Evolutionary conservation across 2,113 vertebrate species (phyloP), one percentile per base, ranked within the genome.

Genomic region (Sinocyclocheilus anshuiensis): DNA sequence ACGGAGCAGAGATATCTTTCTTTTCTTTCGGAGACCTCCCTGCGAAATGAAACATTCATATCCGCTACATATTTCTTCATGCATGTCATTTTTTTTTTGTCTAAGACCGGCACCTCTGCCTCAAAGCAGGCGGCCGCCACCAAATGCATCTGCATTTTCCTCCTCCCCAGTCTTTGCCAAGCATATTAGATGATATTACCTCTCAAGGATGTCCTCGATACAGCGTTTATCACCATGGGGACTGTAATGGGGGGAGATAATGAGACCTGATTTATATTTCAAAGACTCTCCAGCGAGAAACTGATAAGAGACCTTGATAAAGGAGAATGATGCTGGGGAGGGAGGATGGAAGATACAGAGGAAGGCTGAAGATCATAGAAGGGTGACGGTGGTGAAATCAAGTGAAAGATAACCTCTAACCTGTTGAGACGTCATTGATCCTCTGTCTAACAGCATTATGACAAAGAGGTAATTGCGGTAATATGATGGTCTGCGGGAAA

Each of bases 141-240:
- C 71, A 65, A 16, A 53, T 78, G 63, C 83, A 79, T 53, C 39
- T 84, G 77, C 6, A 16, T 61, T n/a, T 29, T 88, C 78, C n/a
- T 75, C 85, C 86, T 88, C 81, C 83, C 87, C 77, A 83, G 84
- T 85, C 48, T 85, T 84, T 78, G 53, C 83, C 50, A 55, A 89
- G 81, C 85, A 89, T 90, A 91, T 89, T 88, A 91, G 92, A 94
- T 91, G 87, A 91, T 90, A 93, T 93, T 92, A 92, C 92, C 89
- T 94, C 90, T 93, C 92, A 93, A 94, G 92, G 91, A 93, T 94
- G 93, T 93, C 93, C 94, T 94, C 93, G 89, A 93, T 94, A 93
- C 86, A 72, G 89, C 86, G 88, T 91, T 90, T 89, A 91, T 94
- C 92, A 92, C 93, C 92, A 94, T 93, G 92, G 93, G 92, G 93